phyloP scores from a whole-genome alignment of 2,888 invertebrate genomes.

The Melitaea athalia region DNA sequence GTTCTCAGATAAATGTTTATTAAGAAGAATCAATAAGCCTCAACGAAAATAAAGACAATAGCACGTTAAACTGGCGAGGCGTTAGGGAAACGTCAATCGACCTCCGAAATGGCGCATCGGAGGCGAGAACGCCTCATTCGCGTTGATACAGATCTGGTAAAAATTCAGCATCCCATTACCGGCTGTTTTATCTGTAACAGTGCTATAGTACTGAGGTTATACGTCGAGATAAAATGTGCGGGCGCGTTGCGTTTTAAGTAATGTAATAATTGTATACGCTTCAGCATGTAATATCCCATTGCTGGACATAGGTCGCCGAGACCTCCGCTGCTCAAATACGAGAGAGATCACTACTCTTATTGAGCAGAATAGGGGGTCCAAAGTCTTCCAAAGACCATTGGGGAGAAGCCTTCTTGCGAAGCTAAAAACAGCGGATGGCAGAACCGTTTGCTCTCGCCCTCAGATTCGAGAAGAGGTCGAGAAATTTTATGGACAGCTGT shows the following conservation, averaged over 20 bases:
- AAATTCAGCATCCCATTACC: slow-evolving; percentile 71
- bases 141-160: slow-evolving; percentile 58
- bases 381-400: too few relatives aligned
- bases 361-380: too few relatives aligned
- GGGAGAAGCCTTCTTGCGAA: too few relatives aligned
- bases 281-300: too few relatives aligned
- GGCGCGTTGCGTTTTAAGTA: not conserved
- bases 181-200: slow-evolving; percentile 68
- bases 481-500: too few relatives aligned
- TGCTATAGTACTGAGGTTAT: slow-evolving; percentile 39
- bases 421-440: too few relatives aligned
- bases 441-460: too few relatives aligned
- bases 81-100: slow-evolving; percentile 35
- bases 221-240: slow-evolving; percentile 39
- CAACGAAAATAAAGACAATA: slow-evolving; percentile 39
- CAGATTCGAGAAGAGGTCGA: too few relatives aligned
- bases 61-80: slow-evolving; percentile 33
- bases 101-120: slow-evolving; percentile 45
- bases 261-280: too few relatives aligned
- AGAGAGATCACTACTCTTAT: too few relatives aligned
- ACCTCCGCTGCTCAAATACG: too few relatives aligned
- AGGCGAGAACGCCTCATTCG: slow-evolving; percentile 42
- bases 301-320: too few relatives aligned
- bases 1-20: not conserved
- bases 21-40: slow-evolving; percentile 27